These are phyloP conservation scores for Megalonaias nervosa DNA, from an alignment of 1,140 invertebrate species.

Conservation along the genomic window DNA sequence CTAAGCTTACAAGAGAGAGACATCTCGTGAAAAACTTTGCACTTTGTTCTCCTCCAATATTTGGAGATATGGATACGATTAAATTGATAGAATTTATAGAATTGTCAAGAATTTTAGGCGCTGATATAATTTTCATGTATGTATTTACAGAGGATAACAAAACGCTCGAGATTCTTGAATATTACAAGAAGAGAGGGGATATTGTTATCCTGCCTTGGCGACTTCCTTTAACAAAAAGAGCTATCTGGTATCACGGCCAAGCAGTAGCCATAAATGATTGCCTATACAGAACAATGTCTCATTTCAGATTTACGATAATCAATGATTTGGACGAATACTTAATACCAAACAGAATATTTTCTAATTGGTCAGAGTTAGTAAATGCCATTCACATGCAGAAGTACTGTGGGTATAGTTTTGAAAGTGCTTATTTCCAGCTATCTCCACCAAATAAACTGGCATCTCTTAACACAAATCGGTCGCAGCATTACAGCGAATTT, in stretches of 20 bases:
- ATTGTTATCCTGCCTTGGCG: constrained; percentile 37
- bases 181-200: constrained; percentile 38
- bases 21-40: constrained; percentile 75
- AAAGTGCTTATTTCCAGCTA: constrained; percentile 43
- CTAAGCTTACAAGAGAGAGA: not conserved
- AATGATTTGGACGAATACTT: constrained; percentile 59
- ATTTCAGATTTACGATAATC: constrained; percentile 47
- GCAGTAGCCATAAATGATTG: constrained; percentile 61
- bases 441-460: constrained; percentile 43
- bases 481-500: constrained; percentile 27
- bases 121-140: constrained; percentile 51
- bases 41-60: constrained; percentile 56
- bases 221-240: constrained; percentile 32
- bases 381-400: constrained; percentile 1
- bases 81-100: constrained; percentile 57
- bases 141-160: constrained; percentile 17
- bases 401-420: not conserved
- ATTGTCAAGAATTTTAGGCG: constrained; percentile 49
- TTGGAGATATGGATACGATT: constrained; percentile 37
- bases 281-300: constrained; percentile 49
- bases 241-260: constrained; percentile 59
- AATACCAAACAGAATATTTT: constrained; percentile 38
- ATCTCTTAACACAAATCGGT: constrained; percentile 18
- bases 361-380: constrained; percentile 45
- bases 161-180: constrained; percentile 33